Conservation (phyloP, 1,140 invertebrate genomes). For the Bombus difficillimus region DNA sequence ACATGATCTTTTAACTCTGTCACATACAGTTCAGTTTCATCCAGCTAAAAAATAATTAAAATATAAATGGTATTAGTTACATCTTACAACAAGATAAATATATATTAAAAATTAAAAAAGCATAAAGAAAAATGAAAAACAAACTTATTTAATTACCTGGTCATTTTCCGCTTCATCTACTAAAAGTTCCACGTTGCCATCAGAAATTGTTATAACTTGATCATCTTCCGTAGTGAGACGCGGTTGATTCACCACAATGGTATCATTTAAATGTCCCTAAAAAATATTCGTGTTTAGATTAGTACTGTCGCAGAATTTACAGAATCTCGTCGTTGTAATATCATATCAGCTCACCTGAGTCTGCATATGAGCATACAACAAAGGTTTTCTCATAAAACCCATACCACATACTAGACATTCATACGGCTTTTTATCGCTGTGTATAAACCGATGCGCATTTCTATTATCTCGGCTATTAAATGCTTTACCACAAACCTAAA, state of each 20-base stretch:
- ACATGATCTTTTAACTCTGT: conserved; percentile 84
- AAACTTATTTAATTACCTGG: conserved; percentile 66
- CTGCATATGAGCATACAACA: conserved; percentile 91
- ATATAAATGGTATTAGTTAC: not conserved
- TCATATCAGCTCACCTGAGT: conserved; percentile 75
- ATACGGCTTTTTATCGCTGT: conserved; percentile 93
- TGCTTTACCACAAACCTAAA: conserved; percentile 91
- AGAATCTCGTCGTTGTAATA: conserved; percentile 20
- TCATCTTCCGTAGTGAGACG: conserved; percentile 85
- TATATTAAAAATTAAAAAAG: not conserved
- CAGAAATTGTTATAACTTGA: conserved; percentile 80
- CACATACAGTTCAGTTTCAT: conserved; percentile 83
- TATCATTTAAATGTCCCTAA: conserved; percentile 88
- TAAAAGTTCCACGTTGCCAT: conserved; percentile 77
- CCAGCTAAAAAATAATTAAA: conserved; percentile 59
- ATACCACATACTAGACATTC: conserved; percentile 91
- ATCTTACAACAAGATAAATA: not conserved
- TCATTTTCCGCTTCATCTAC: conserved; percentile 74
- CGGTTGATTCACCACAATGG: conserved; percentile 91
- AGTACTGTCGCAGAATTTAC: not conserved
- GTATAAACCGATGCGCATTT: conserved; percentile 92
- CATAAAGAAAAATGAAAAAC: not conserved
- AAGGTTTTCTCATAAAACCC: conserved; percentile 92
- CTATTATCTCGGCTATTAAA: conserved; percentile 93
- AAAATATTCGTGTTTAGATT: conserved; percentile 28